Evolutionary conservation across 2,797 vertebrate genomes (phyloP).

Genomic region (Pipistrellus pipistrellus): DNA sequence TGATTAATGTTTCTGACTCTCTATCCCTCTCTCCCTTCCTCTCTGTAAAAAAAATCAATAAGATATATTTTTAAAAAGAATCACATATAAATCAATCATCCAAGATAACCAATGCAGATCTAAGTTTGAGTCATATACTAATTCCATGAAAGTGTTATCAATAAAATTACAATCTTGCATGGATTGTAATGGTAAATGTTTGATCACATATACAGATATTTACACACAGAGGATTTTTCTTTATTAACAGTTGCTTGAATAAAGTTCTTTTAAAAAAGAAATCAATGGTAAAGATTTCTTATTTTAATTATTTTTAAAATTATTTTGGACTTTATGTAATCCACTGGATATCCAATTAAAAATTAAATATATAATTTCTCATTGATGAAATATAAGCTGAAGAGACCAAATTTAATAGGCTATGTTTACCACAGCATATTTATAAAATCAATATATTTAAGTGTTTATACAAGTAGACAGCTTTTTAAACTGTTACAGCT

Average conservation of each 20-base stretch:
- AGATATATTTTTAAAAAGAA: neutral
- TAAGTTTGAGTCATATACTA: neutral
- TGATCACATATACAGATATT: neutral
- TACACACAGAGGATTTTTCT: neutral
- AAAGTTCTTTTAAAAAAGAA: constrained; percentile 2
- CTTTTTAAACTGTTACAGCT: neutral
- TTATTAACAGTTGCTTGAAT: neutral
- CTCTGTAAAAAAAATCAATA: too few relatives aligned
- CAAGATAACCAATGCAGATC: neutral
- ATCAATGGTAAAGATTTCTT: neutral
- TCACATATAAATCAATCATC: neutral
- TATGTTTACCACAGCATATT: neutral
- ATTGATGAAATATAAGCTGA: constrained; percentile 34
- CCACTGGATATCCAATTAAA: neutral
- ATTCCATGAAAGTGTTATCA: neutral
- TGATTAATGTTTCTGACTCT: too few relatives aligned
- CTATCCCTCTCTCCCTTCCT: too few relatives aligned
- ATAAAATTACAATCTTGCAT: neutral
- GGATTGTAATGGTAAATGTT: constrained; percentile 28
- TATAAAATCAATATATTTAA: constrained; percentile 23
- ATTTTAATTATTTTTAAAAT: neutral
- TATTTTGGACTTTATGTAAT: constrained; percentile 9
- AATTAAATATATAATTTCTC: constrained; percentile 13
- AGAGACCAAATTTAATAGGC: neutral
- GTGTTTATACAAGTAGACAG: neutral